A percentile compares a stretch with the other conserved stretches of the same genome.
Conservation (phyloP, 2,888 invertebrate genomes). For the Pomacea canaliculata region DNA sequence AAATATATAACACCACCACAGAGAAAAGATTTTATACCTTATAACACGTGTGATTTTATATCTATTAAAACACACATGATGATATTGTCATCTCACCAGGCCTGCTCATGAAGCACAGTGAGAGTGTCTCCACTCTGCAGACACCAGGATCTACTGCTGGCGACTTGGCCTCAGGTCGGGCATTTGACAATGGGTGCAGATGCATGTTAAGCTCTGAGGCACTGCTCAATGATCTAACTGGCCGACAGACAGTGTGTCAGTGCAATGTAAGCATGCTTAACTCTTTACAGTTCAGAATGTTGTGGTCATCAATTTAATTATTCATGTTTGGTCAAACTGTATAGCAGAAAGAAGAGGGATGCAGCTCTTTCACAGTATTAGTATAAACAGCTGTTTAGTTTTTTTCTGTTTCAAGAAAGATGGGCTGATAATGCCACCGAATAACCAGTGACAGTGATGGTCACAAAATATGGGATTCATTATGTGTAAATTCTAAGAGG, state of each 20-base stretch:
- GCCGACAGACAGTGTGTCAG: conserved; percentile 80
- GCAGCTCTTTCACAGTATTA: not conserved
- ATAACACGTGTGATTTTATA: too few species aligned
- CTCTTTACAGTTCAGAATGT: not conserved
- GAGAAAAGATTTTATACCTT: too few species aligned
- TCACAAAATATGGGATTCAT: too few species aligned
- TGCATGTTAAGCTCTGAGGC: conserved; percentile 81
- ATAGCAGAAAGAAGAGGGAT: too few species aligned
- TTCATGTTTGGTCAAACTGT: not conserved
- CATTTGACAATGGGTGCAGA: conserved; percentile 96
- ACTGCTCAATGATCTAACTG: conserved; percentile 82
- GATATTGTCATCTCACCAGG: conserved; percentile 34
- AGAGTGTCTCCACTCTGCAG: conserved; percentile 44
- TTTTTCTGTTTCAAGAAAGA: too few species aligned
- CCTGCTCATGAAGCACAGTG: conserved; percentile 53
- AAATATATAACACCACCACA: too few species aligned
- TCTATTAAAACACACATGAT: too few species aligned
- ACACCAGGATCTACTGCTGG: conserved; percentile 40
- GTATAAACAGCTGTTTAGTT: not conserved
- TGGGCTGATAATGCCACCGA: too few species aligned
- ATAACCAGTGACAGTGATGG: too few species aligned
- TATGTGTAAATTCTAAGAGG: too few species aligned
- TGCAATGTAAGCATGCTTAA: conserved; percentile 68
- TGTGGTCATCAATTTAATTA: not conserved
- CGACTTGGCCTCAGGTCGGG: conserved; percentile 92